These are phyloP conservation scores for Loris lydekkerianus DNA, from an alignment of 2,797 vertebrate genomes.

Conservation along the genomic window DNA sequence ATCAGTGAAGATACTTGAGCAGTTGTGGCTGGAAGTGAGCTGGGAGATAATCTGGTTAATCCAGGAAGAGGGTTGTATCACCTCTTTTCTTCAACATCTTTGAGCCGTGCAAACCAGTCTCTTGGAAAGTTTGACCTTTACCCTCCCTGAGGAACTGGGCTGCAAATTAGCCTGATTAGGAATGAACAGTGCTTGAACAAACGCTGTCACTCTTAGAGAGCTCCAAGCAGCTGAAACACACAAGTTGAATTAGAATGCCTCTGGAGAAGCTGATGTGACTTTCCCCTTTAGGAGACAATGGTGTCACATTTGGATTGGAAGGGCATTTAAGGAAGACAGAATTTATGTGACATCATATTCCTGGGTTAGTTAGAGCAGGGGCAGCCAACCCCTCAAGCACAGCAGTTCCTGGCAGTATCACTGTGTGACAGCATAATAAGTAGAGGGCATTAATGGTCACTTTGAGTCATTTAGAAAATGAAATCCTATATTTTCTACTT, in stretches of 20 bases:
- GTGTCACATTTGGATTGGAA: neutral
- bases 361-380: neutral
- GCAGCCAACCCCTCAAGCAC: neutral
- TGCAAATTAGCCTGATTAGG: neutral
- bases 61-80: neutral
- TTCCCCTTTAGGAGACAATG: neutral
- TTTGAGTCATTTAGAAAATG: conserved; percentile 11
- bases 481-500: conserved; percentile 7
- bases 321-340: neutral
- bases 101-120: neutral
- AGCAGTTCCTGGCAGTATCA: neutral
- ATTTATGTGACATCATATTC: neutral
- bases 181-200: neutral
- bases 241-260: neutral
- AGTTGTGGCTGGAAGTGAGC: neutral
- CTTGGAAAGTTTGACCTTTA: conserved; percentile 21
- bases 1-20: neutral
- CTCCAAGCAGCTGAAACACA: neutral
- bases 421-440: neutral
- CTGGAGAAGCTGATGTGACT: neutral
- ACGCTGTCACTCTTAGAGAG: neutral
- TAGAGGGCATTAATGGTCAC: neutral
- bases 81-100: neutral
- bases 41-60: neutral
- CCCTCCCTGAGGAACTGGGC: neutral